Evolutionary conservation across 1,140 invertebrate genomes (phyloP).

Genomic region (Caenorhabditis elegans): DNA sequence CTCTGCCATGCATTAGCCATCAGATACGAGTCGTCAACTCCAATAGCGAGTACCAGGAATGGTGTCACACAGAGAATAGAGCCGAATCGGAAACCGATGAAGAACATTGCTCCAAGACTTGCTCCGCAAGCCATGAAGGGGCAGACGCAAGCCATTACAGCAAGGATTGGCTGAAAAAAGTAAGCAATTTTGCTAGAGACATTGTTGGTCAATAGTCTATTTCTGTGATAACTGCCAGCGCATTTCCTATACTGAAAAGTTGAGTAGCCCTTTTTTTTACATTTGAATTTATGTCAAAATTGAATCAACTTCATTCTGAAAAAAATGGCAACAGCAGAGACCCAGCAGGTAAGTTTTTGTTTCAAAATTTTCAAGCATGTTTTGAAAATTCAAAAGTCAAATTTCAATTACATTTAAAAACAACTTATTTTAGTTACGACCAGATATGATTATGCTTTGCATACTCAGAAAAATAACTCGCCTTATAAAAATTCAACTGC

Average conservation of each 20-base stretch:
- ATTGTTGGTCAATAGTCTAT: too few species aligned
- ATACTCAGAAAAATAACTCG: not conserved
- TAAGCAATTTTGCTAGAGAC: too few species aligned
- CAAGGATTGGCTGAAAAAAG: slow-evolving; percentile 50
- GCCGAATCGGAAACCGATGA: slow-evolving; percentile 57
- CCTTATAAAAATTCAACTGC: slow-evolving; percentile 45
- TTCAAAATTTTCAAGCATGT: not conserved
- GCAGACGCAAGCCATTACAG: slow-evolving; percentile 57
- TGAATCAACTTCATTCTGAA: too few species aligned
- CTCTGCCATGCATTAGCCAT: slow-evolving; percentile 58
- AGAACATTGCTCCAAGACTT: slow-evolving; percentile 62
- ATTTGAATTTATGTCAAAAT: too few species aligned
- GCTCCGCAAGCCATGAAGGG: slow-evolving; percentile 66
- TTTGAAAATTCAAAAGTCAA: too few species aligned
- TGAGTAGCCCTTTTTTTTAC: too few species aligned
- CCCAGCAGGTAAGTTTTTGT: not conserved
- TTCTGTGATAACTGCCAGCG: too few species aligned
- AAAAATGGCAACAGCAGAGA: not conserved
- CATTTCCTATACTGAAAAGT: too few species aligned
- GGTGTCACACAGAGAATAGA: slow-evolving; percentile 53
- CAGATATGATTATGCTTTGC: not conserved
- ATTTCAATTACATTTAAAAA: too few species aligned
- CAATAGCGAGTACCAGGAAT: slow-evolving; percentile 64
- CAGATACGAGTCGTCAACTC: slow-evolving; percentile 64
- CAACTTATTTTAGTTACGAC: too few species aligned